phyloP scores from a whole-genome alignment of 2,888 invertebrate species.

The Ellobium chinense region DNA sequence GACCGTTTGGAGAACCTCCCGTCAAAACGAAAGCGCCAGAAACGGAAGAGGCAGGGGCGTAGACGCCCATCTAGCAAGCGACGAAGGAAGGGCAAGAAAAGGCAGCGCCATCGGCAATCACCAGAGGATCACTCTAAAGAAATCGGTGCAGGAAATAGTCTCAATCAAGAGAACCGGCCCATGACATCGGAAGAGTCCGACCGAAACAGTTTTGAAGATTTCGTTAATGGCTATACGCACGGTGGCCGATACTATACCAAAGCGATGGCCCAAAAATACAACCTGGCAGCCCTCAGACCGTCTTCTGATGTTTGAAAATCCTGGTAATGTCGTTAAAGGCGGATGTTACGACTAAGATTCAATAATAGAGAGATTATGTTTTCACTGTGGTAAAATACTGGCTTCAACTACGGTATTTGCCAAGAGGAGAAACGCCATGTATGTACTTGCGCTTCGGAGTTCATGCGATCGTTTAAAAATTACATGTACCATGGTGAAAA shows the following conservation, averaged over 20 bases:
- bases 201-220: neutral
- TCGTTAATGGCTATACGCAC: conserved; percentile 29
- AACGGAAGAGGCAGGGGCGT: no score
- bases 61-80: neutral
- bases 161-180: neutral
- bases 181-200: neutral
- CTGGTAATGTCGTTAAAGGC: no score
- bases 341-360: no score
- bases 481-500: no score
- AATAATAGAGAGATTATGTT: no score
- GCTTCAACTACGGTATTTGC: no score
- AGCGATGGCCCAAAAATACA: neutral
- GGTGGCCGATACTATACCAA: conserved; percentile 34
- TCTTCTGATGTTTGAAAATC: neutral
- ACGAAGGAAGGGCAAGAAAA: neutral
- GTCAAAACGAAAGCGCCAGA: neutral
- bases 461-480: no score
- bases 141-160: no score
- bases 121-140: neutral
- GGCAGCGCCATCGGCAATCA: neutral
- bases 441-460: no score
- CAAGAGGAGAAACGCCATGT: no score
- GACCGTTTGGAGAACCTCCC: neutral
- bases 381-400: no score
- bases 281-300: neutral